Conservation (phyloP, 2,797 vertebrate genomes). For the Micrastur ruficollis region DNA sequence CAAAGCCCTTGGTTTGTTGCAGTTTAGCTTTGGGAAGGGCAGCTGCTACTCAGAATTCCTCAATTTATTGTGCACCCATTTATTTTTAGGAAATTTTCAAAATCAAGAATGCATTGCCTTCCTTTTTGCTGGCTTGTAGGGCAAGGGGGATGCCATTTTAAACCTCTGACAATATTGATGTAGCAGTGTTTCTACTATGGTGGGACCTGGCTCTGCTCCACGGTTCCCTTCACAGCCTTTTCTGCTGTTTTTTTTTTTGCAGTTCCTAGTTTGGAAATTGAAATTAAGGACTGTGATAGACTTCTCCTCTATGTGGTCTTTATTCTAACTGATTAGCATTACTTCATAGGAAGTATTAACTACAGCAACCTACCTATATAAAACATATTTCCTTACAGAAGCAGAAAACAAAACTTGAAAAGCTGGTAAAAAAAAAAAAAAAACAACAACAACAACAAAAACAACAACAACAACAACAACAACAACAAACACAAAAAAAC, state of each 20-base stretch:
- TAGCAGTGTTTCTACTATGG: background rate
- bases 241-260: background rate
- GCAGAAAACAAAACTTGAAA: background rate
- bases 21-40: background rate
- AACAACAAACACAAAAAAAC: background rate
- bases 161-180: background rate
- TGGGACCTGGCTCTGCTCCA: background rate
- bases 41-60: background rate
- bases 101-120: accelerated
- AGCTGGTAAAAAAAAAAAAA: background rate
- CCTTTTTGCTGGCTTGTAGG: background rate
- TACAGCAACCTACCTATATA: background rate
- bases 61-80: background rate
- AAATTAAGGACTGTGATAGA: background rate
- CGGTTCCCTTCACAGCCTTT: background rate
- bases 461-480: no score
- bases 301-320: background rate
- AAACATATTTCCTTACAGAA: background rate
- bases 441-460: no score
- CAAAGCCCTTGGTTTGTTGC: background rate
- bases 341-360: background rate
- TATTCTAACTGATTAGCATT: background rate
- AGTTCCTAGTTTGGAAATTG: background rate
- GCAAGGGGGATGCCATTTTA: background rate
- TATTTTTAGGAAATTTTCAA: background rate